Evolutionary conservation across 2,888 invertebrate species (phyloP).

Genomic region (Gandaritis pyraliata): DNA sequence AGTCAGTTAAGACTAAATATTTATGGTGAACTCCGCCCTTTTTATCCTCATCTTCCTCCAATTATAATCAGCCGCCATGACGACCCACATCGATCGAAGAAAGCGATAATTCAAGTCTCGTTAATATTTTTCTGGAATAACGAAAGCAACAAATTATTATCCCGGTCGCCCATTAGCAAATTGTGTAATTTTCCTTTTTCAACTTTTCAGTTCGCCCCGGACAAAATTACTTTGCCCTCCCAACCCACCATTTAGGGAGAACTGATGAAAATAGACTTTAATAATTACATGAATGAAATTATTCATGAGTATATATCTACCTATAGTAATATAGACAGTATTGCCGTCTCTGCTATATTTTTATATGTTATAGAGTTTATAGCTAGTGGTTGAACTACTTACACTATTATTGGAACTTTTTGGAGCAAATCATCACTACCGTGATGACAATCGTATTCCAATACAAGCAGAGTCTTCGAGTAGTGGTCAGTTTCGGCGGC

Average conservation of each 20-base stretch:
- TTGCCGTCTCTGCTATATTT: slow-evolving; percentile 20
- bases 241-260: slow-evolving; percentile 70
- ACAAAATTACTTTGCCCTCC: slow-evolving; percentile 75
- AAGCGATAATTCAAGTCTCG: slow-evolving; percentile 49
- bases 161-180: slow-evolving; percentile 76
- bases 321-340: slow-evolving; percentile 37
- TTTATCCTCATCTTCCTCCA: neutral
- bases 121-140: slow-evolving; percentile 63
- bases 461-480: no score
- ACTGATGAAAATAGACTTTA: slow-evolving; percentile 75
- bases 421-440: no score
- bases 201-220: slow-evolving; percentile 71
- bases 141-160: slow-evolving; percentile 76
- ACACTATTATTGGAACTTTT: no score
- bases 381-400: no score
- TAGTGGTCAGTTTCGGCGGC: no score
- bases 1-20: neutral
- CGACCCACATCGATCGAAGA: slow-evolving; percentile 27
- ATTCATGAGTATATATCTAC: slow-evolving; percentile 46
- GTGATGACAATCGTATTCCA: no score
- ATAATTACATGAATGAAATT: slow-evolving; percentile 67
- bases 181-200: slow-evolving; percentile 82
- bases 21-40: neutral
- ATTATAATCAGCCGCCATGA: slow-evolving; percentile 13
- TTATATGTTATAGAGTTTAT: neutral